Conservation (phyloP, 2,888 invertebrate species). For the Harpalus rubripes region DNA sequence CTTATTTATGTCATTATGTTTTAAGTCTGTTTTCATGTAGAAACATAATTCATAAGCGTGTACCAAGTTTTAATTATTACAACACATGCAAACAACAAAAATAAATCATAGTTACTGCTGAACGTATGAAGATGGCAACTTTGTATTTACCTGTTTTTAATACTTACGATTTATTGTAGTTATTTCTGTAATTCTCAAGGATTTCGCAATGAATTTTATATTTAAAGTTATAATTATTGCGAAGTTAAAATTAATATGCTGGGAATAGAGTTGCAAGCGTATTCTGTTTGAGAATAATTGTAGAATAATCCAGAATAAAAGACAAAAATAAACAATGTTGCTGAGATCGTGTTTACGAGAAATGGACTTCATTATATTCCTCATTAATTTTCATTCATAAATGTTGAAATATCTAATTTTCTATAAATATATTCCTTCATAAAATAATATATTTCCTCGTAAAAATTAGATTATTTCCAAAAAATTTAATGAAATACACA, state of each 20-base stretch:
- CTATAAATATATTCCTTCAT: neutral
- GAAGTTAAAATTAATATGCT: neutral
- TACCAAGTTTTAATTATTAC: neutral
- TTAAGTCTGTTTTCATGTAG: neutral
- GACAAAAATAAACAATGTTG: constrained; percentile 2
- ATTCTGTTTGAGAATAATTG: neutral
- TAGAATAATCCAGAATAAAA: neutral
- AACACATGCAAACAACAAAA: neutral
- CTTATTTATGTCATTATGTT: neutral
- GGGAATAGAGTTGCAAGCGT: neutral
- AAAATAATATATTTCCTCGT: neutral
- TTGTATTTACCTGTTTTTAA: constrained; percentile 1
- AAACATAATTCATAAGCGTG: neutral
- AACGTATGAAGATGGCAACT: neutral
- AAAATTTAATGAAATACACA: too few species aligned
- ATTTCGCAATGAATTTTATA: neutral
- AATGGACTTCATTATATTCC: constrained; percentile 1
- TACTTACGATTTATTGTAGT: neutral
- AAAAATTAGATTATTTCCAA: too few species aligned
- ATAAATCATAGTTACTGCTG: neutral
- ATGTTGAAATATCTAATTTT: neutral
- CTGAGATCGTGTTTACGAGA: neutral
- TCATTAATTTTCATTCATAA: constrained; percentile 13
- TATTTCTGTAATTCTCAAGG: neutral
- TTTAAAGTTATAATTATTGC: neutral